Evolutionary conservation across 1,140 invertebrate genomes (phyloP).

Genomic region (Drosophila ercepeae): DNA sequence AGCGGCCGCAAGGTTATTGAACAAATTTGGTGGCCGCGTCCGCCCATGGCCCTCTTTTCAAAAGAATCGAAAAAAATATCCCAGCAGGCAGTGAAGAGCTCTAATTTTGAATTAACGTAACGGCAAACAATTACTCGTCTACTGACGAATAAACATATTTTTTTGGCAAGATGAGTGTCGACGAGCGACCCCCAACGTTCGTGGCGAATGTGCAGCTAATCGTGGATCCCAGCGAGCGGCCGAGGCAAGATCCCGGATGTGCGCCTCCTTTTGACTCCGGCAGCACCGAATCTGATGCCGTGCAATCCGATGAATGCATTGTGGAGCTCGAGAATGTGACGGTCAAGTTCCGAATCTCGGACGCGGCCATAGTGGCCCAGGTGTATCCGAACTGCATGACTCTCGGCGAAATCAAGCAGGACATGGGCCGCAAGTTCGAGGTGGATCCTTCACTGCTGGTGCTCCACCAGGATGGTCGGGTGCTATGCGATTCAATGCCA

Average conservation of each 20-base stretch:
- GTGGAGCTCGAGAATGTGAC: constrained; percentile 70
- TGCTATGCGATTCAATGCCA: constrained; percentile 45
- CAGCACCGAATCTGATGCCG: constrained; percentile 49
- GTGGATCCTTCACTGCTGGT: constrained; percentile 51
- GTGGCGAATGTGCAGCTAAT: constrained; percentile 62
- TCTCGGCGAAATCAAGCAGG: constrained; percentile 73
- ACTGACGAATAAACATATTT: constrained; percentile 16
- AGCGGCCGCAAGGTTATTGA: constrained; percentile 65
- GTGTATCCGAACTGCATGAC: constrained; percentile 81
- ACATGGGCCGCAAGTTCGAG: constrained; percentile 74
- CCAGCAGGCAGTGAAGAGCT: constrained; percentile 41
- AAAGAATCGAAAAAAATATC: neutral
- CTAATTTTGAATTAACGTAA: constrained; percentile 13
- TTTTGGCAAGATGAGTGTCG: constrained; percentile 45
- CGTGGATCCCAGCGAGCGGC: constrained; percentile 39
- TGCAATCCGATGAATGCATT: constrained; percentile 27
- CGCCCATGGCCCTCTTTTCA: constrained; percentile 6
- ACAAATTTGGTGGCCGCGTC: constrained; percentile 51
- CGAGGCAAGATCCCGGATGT: constrained; percentile 27
- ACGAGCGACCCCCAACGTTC: constrained; percentile 21
- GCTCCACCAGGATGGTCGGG: constrained; percentile 46
- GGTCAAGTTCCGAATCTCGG: constrained; percentile 72
- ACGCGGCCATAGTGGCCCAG: constrained; percentile 69
- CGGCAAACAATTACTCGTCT: constrained; percentile 7
- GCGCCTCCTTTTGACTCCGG: constrained; percentile 6